A percentile compares a stretch with the other conserved stretches of the same genome.
phyloP scores from a whole-genome alignment of 2,113 vertebrate genomes.

The Silurus meridionalis region DNA sequence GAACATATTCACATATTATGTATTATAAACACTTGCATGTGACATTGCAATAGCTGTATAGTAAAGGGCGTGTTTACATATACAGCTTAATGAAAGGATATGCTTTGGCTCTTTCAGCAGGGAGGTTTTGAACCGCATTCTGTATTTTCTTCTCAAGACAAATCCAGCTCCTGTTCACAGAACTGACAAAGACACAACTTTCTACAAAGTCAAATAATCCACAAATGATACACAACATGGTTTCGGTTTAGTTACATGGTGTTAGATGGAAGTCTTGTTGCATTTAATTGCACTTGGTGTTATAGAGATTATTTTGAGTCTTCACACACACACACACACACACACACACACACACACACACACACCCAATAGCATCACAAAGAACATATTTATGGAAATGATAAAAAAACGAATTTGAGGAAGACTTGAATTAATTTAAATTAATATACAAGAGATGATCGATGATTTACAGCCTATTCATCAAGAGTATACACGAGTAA shows the following conservation, averaged over 20 bases:
- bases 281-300: background rate
- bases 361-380: background rate
- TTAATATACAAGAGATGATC: background rate
- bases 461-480: background rate
- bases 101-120: constrained; percentile 95
- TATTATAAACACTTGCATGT: background rate
- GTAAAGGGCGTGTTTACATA: background rate
- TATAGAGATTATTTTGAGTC: background rate
- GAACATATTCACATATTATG: background rate
- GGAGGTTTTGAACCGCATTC: constrained; percentile 92
- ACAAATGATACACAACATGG: background rate
- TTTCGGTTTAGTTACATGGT: background rate
- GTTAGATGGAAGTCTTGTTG: background rate
- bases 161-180: background rate
- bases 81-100: constrained; percentile 83
- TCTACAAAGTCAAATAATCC: background rate
- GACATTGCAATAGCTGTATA: background rate
- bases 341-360: no score
- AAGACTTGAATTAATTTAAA: no score
- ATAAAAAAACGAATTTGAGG: background rate
- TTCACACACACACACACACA: no score
- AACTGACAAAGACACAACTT: background rate
- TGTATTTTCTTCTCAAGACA: constrained; percentile 1
- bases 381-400: background rate
- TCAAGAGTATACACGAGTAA: background rate